Percentiles rank a stretch among this genome's conserved stretches.
phyloP scores from a whole-genome alignment of 2,113 vertebrate genomes.

The Oryzias javanicus region DNA sequence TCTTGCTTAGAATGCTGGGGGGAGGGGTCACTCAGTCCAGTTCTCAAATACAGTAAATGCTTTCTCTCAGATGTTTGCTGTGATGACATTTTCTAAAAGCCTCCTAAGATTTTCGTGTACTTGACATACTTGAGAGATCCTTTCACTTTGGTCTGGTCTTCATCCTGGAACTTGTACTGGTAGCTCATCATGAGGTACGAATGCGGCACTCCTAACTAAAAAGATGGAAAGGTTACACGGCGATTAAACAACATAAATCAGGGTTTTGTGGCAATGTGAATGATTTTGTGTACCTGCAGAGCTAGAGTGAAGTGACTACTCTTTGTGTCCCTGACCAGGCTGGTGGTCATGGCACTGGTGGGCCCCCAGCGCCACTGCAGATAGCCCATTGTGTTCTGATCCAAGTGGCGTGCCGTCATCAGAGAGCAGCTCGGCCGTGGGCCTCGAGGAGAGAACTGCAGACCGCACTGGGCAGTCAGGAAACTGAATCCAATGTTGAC shows the following conservation, averaged over 20 bases:
- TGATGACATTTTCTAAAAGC: too few relatives aligned
- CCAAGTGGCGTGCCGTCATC: conserved; percentile 89
- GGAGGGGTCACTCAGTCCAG: too few relatives aligned
- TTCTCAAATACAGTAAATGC: too few relatives aligned
- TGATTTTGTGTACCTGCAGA: conserved; percentile 81
- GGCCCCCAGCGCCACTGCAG: conserved; percentile 94
- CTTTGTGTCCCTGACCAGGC: conserved; percentile 92
- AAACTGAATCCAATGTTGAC: conserved; percentile 76
- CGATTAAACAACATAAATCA: too few relatives aligned
- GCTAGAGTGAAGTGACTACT: conserved; percentile 91
- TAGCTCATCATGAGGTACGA: conserved; percentile 96
- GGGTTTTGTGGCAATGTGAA: not conserved
- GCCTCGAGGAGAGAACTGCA: conserved; percentile 92
- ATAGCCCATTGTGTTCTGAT: conserved; percentile 96
- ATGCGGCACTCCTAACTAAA: conserved; percentile 91
- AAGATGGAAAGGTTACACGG: not conserved
- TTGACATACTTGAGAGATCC: conserved; percentile 89
- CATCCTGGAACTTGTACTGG: conserved; percentile 98
- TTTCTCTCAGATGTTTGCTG: too few relatives aligned
- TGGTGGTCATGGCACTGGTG: conserved; percentile 96
- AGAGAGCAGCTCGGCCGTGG: conserved; percentile 87
- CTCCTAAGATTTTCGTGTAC: too few relatives aligned
- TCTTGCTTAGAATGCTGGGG: too few relatives aligned
- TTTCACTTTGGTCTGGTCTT: conserved; percentile 94
- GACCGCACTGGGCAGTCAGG: conserved; percentile 88